Base-by-base conservation (phyloP, 1,140 invertebrate genomes). In the Lethrus apterus region DNA sequence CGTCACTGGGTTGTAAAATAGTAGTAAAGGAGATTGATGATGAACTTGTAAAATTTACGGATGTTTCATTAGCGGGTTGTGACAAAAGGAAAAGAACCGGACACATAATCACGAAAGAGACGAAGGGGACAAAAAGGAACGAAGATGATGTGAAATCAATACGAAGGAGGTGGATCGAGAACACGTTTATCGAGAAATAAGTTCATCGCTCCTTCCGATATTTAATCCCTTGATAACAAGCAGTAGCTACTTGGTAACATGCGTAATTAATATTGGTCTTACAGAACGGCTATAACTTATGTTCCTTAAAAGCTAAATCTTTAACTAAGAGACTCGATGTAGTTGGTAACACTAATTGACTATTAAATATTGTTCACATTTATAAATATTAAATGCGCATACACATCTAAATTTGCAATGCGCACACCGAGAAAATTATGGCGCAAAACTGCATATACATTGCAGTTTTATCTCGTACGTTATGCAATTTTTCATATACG, bases 161-260 rank as follows among this genome's bases (percentile, higher is more conserved):
- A 36, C 44, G 44, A 46, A 46, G 44, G 20, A 35, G 44, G 44
- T 26, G 19, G 35, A 38, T 46, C 19, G 33, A 33, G 21, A 46
- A 46, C 44, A 46, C 32, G 44, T 46, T 46, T 46, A 33, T 35
- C 44, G 33, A 33, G 44, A 46, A 46, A 38, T 33, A 46, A 36
- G 44, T 46, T 46, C 44, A 46, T 46, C 44, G 44, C 44, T 35
- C 44, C 35, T 31, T 20, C 19, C 19, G 33, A 18, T 24, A 35
- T 20, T 46, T 46, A 35, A 44, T 44, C 29, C 31, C 31, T 46
- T 38, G 35, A 34, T 46, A 46, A 21, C 30, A 35, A 21, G 44
- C 32, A 36, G 33, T 34, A 36, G 44, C 35, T 19, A 38, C 35
- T 21, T n/a, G 38, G 33, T 36, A 35, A 35, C 32, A 46, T 46